Evolutionary conservation across 2,797 vertebrate genomes (phyloP), one percentile per base, ranked within the genome.

Genomic region (Jordanella pulchra): DNA sequence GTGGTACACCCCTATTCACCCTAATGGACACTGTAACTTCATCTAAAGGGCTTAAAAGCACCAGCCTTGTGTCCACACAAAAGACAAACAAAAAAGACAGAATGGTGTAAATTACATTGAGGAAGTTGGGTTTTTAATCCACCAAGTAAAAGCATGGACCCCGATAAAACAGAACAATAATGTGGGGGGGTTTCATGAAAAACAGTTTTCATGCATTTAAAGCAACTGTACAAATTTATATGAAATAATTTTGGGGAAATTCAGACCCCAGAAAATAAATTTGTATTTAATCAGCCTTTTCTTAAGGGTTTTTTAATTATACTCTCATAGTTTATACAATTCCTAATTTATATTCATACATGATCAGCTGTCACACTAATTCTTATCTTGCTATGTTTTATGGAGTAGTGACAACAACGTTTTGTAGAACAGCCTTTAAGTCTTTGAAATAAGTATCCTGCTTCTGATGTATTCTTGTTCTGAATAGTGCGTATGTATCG

Each of bases 11-110:
- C 53, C 67, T 71, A 58, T 86, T 85, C 73, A 81, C 39, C 78
- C 48, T 58, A 47, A 81, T 77, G 84, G 82, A 87, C 72, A 72
- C 77, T 67, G 56, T 69, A 83, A 71, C 77, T 70, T 66, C 51
- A n/a, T 79, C 61, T 84, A 76, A 90, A 87, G 81, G 76, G 77
- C 84, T 87, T 89, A 86, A 78, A 83, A 80, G 78, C 84, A 69
- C 55, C 83, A 61, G 78, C 48, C 80, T 48, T 71, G 83, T 76
- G 67, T 78, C 50, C 56, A 65, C 71, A 86, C 74, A 91, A 81
- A 87, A 91, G 89, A 81, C 86, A 63, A 85, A 87, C 90, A 82
- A 88, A 85, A 86, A 82, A 77, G 64, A 9, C 2, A 53, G 53
- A 1, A 15, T 42, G n/a, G 27, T 64, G n/a, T 44, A 39, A 25